phyloP scores from a whole-genome alignment of 2,113 vertebrate species.

The Pithys albifrons region DNA sequence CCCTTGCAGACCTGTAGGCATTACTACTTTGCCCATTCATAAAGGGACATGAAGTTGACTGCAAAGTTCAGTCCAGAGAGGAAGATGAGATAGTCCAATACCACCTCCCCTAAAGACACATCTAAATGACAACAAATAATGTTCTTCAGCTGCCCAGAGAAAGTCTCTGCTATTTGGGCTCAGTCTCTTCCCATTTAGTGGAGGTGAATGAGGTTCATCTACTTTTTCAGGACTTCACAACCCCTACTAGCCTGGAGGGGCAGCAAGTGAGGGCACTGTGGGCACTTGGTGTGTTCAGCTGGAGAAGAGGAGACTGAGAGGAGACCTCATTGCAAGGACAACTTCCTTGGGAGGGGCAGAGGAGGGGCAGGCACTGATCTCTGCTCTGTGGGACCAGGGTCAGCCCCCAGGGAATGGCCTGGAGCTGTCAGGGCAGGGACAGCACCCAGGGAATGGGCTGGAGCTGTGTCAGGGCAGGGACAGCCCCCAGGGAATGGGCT shows the following conservation, averaged over 20 bases:
- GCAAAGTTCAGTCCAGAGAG: neutral
- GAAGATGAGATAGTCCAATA: neutral
- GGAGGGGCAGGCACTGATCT: neutral
- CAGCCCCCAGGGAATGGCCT: neutral
- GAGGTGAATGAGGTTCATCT: neutral
- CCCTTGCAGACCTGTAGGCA: neutral
- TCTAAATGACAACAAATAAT: neutral
- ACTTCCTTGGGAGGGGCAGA: neutral
- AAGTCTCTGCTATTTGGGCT: neutral
- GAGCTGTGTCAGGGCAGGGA: too few species aligned
- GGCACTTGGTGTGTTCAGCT: too few species aligned
- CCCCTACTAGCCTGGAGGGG: too few species aligned
- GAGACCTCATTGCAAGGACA: neutral
- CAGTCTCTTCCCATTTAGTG: neutral
- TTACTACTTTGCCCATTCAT: neutral
- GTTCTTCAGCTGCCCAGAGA: neutral
- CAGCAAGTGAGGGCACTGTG: too few species aligned
- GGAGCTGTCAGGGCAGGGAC: neutral
- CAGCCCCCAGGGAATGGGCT: too few species aligned
- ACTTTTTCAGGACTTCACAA: neutral
- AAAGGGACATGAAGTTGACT: neutral
- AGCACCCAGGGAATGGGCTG: too few species aligned
- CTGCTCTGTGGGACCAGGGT: neutral
- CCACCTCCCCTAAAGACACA: neutral
- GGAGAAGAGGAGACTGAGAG: too few species aligned